A percentile compares a stretch with the other conserved stretches of the same genome.
phyloP scores from a whole-genome alignment of 2,113 vertebrate species.

The Nanorana parkeri region DNA sequence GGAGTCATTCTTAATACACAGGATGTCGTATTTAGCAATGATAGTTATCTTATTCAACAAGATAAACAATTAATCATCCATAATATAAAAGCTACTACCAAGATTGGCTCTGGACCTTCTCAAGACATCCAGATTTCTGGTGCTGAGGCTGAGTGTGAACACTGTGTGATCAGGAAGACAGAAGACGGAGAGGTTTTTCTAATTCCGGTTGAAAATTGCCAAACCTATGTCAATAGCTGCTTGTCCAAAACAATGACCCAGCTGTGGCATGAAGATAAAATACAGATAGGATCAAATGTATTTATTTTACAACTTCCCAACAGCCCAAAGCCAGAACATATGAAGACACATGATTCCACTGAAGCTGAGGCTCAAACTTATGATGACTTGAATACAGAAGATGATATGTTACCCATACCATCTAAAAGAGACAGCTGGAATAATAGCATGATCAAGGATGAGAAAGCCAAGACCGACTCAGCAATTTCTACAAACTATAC shows the following conservation, averaged over 20 bases:
- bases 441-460: too few relatives aligned
- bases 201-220: background rate
- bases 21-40: background rate
- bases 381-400: too few relatives aligned
- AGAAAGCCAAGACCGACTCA: too few relatives aligned
- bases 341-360: too few relatives aligned
- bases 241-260: background rate
- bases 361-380: too few relatives aligned
- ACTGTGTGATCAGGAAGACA: background rate
- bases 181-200: conserved; percentile 1
- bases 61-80: background rate
- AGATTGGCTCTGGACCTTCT: conserved; percentile 10
- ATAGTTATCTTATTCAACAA: background rate
- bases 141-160: background rate
- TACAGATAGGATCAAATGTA: background rate
- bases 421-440: too few relatives aligned
- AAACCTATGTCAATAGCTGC: background rate
- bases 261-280: conserved; percentile 24
- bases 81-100: background rate
- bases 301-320: too few relatives aligned
- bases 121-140: conserved; percentile 16
- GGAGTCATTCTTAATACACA: background rate
- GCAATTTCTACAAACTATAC: too few relatives aligned
- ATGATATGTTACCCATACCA: too few relatives aligned
- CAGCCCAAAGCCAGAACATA: too few relatives aligned